phyloP scores from a whole-genome alignment of 2,797 vertebrate genomes.

The Cyprinodon diabolis region DNA sequence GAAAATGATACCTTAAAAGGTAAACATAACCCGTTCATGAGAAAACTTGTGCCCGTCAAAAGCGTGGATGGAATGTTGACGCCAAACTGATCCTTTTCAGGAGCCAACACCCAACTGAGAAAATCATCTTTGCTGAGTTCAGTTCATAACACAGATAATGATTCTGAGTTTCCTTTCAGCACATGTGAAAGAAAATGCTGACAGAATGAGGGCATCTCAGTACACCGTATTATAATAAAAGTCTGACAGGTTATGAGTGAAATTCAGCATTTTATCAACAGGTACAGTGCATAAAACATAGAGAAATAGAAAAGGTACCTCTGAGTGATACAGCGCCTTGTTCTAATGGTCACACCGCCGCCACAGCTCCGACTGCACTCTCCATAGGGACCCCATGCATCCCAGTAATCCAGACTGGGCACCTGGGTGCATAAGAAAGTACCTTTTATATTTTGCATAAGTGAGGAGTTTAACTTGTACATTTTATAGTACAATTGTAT shows the following conservation, averaged over 20 bases:
- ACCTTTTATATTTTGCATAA: too few relatives aligned
- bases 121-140: background rate
- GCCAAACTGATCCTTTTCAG: conserved; percentile 26
- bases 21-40: background rate
- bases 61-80: conserved; percentile 7
- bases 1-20: background rate
- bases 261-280: background rate
- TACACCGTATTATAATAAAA: too few relatives aligned
- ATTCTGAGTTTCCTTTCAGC: background rate
- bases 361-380: conserved; percentile 93
- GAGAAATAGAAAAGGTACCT: conserved; percentile 75
- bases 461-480: too few relatives aligned
- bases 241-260: background rate
- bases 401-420: conserved; percentile 84
- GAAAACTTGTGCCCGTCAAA: background rate
- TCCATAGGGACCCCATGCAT: conserved; percentile 86
- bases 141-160: background rate
- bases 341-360: conserved; percentile 84
- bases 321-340: conserved; percentile 85
- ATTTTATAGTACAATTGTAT: too few relatives aligned
- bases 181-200: background rate
- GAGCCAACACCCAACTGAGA: conserved; percentile 49
- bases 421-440: conserved; percentile 50
- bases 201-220: background rate
- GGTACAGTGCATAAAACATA: background rate